These are phyloP conservation scores for Columba livia DNA, from an alignment of 2,113 vertebrate species.

Conservation along the genomic window DNA sequence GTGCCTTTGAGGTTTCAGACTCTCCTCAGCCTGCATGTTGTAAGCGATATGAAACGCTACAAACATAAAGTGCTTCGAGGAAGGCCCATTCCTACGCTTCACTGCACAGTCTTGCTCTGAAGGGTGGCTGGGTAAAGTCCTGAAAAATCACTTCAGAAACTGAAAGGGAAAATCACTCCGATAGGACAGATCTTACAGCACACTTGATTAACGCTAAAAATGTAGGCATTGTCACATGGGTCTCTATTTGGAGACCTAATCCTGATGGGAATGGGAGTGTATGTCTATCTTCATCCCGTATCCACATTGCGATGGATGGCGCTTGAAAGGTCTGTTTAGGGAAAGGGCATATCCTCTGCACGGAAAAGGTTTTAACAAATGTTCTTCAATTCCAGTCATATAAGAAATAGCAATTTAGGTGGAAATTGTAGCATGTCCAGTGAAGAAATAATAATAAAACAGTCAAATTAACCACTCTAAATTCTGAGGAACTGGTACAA, in stretches of 20 bases:
- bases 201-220: background rate
- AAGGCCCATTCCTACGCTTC: background rate
- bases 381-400: background rate
- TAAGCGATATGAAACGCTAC: fast-evolving
- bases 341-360: background rate
- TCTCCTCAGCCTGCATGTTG: background rate
- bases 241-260: background rate
- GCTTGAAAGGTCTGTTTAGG: background rate
- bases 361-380: background rate
- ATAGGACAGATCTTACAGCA: background rate
- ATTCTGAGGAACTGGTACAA: background rate
- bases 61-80: background rate
- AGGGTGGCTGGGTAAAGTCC: background rate
- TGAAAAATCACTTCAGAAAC: background rate
- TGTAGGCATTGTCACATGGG: background rate
- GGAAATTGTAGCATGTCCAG: background rate
- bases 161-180: background rate
- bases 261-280: background rate
- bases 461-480: background rate
- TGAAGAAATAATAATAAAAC: background rate
- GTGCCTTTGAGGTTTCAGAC: background rate
- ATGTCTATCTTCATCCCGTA: background rate
- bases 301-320: background rate
- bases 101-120: background rate
- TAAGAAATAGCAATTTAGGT: background rate